These are phyloP conservation scores for Chloroceryle inda DNA, from an alignment of 2,797 vertebrate species.

Conservation along the genomic window DNA sequence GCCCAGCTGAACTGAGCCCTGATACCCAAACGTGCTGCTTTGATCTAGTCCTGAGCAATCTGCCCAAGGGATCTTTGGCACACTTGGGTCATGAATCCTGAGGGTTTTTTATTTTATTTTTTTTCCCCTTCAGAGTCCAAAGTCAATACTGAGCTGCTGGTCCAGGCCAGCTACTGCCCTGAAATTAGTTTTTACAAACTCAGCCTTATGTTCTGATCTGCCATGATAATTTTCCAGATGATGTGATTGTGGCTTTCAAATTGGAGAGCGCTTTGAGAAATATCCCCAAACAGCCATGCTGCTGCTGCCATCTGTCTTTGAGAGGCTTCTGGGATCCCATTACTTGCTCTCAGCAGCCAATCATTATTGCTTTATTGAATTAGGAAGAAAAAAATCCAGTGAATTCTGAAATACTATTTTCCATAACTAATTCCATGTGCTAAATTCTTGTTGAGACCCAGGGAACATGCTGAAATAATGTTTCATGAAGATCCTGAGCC, in stretches of 20 bases:
- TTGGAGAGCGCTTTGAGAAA: conserved; percentile 23
- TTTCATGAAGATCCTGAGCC: neutral
- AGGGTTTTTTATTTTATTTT: neutral
- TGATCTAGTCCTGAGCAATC: neutral
- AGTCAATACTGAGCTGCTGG: neutral
- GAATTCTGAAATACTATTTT: neutral
- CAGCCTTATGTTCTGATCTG: conserved; percentile 8
- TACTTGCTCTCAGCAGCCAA: conserved; percentile 11
- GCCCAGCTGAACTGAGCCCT: neutral
- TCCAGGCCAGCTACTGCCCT: neutral
- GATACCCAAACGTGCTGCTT: neutral
- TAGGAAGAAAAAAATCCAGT: neutral
- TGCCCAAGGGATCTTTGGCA: neutral
- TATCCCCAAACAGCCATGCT: neutral
- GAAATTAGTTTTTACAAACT: neutral
- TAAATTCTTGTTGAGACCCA: neutral
- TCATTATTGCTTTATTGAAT: conserved; percentile 5
- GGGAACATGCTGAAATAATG: neutral
- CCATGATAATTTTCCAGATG: conserved; percentile 38
- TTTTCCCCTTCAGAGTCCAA: neutral
- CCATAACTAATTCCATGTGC: neutral
- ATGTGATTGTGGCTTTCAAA: conserved; percentile 40
- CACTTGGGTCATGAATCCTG: neutral
- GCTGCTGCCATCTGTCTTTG: conserved; percentile 67
- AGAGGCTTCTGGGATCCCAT: conserved; percentile 45